These are phyloP conservation scores for Parambassis ranga DNA, from an alignment of 2,797 vertebrate genomes.

Conservation along the genomic window DNA sequence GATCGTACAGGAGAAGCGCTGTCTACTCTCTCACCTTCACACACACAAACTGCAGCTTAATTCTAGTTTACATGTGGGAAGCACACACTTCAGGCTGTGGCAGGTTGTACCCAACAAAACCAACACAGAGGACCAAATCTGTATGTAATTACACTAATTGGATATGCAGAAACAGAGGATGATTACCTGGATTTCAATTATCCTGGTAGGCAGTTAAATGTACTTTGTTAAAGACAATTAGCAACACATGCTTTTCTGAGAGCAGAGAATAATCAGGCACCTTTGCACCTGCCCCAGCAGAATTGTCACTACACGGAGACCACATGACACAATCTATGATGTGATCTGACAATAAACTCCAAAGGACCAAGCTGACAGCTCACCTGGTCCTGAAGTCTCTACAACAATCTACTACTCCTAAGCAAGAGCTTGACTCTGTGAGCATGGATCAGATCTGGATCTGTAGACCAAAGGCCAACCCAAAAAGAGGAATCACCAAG, in stretches of 20 bases:
- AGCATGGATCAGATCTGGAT: background rate
- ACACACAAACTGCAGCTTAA: background rate
- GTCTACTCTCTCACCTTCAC: slow-evolving; percentile 17
- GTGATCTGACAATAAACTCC: too few relatives aligned
- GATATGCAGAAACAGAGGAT: background rate
- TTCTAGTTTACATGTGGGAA: background rate
- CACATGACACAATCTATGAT: too few relatives aligned
- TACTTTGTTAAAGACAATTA: background rate
- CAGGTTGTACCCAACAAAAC: too few relatives aligned
- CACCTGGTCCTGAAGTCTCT: too few relatives aligned
- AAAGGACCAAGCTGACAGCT: too few relatives aligned
- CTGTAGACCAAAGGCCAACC: too few relatives aligned
- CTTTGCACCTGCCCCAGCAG: background rate
- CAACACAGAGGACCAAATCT: background rate
- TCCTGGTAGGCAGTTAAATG: background rate
- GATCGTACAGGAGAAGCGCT: background rate
- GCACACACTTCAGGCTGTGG: background rate
- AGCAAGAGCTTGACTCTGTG: background rate
- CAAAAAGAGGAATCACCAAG: too few relatives aligned
- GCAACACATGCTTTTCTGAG: background rate
- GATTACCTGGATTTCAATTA: slow-evolving; percentile 8
- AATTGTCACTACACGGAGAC: too few relatives aligned
- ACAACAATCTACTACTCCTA: too few relatives aligned
- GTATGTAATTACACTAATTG: background rate
- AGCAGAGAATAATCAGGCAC: background rate